Evolutionary conservation across 2,888 invertebrate species (phyloP).

Genomic region (Acrobasis suavella): DNA sequence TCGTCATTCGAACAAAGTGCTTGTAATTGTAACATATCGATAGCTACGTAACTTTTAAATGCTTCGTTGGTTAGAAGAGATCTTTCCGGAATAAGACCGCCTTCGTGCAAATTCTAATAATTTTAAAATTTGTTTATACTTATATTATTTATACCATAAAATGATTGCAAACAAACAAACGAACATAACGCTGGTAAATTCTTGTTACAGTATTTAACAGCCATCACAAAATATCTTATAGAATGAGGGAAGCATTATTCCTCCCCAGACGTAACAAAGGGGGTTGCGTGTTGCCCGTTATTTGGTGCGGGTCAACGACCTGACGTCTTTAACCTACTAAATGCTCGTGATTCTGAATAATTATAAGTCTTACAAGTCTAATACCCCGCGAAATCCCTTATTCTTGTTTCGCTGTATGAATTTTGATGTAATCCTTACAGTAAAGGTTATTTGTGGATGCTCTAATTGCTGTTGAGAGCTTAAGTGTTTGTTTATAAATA

Average conservation of each 20-base stretch:
- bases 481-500: background rate
- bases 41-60: too few relatives aligned
- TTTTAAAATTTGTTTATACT: too few relatives aligned
- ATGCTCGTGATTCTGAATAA: slow-evolving; percentile 6
- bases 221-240: too few relatives aligned
- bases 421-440: background rate
- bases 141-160: too few relatives aligned
- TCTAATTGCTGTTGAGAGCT: background rate
- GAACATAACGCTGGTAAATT: too few relatives aligned
- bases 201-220: too few relatives aligned
- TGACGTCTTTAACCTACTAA: slow-evolving; percentile 21
- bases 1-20: too few relatives aligned
- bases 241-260: slow-evolving; percentile 6
- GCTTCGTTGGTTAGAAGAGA: too few relatives aligned
- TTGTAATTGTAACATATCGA: too few relatives aligned
- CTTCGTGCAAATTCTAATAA: too few relatives aligned
- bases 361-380: background rate
- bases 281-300: slow-evolving; percentile 26
- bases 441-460: background rate
- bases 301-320: slow-evolving; percentile 26
- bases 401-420: background rate
- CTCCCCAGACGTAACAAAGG: slow-evolving; percentile 7
- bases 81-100: too few relatives aligned
- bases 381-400: background rate
- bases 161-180: too few relatives aligned